These are phyloP conservation scores for Xenopus petersii DNA, from an alignment of 2,797 vertebrate species.

Conservation along the genomic window DNA sequence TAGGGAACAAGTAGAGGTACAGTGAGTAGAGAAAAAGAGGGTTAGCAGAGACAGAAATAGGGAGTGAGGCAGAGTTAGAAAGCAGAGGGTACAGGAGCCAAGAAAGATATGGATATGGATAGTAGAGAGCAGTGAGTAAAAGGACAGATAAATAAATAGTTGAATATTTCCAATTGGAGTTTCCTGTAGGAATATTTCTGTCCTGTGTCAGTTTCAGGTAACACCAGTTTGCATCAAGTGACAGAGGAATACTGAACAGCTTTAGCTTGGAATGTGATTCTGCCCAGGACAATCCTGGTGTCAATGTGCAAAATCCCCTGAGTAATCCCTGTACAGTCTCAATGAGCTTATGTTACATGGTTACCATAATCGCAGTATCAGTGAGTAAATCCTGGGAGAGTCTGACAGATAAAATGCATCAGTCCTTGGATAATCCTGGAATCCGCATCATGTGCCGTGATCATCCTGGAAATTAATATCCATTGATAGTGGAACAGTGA, in stretches of 20 bases:
- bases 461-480: constrained; percentile 3
- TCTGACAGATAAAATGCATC: background rate
- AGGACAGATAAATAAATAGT: background rate
- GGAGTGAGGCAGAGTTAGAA: background rate
- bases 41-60: background rate
- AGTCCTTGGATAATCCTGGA: constrained; percentile 13
- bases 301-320: background rate
- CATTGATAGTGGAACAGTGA: background rate
- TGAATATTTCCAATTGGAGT: background rate
- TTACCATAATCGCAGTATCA: constrained; percentile 10
- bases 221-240: background rate
- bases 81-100: too few relatives aligned
- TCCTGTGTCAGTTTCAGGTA: background rate
- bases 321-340: background rate
- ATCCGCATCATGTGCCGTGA: background rate
- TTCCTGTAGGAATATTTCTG: background rate
- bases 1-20: background rate
- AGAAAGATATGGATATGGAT: background rate
- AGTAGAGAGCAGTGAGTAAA: background rate
- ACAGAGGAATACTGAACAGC: background rate
- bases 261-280: background rate
- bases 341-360: background rate
- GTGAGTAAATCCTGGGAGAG: background rate
- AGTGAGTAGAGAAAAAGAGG: background rate
- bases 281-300: background rate